A percentile compares a stretch with the other conserved stretches of the same genome.
phyloP scores from a whole-genome alignment of 2,797 vertebrate genomes.

The Hozukius guyotensis region DNA sequence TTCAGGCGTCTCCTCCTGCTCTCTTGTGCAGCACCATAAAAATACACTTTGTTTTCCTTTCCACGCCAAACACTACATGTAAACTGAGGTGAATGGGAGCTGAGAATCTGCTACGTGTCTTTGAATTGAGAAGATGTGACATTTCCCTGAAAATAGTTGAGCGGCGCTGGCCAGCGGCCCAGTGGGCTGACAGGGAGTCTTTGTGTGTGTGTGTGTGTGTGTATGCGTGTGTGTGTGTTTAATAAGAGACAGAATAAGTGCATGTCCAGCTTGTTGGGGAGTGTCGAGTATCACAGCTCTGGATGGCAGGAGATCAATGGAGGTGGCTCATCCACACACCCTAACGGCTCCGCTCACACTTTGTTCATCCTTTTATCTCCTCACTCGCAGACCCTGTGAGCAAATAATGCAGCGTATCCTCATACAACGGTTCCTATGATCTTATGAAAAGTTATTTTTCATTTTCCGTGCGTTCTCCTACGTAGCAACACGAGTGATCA shows the following conservation, averaged over 20 bases:
- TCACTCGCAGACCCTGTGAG: slow-evolving; percentile 17
- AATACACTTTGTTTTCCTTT: slow-evolving; percentile 11
- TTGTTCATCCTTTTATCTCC: slow-evolving; percentile 29
- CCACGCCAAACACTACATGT: slow-evolving; percentile 3
- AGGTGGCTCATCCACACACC: slow-evolving; percentile 40
- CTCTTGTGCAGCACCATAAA: neutral
- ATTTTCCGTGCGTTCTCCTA: neutral
- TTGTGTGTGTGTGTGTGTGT: slow-evolving; percentile 11
- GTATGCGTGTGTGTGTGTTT: slow-evolving; percentile 9
- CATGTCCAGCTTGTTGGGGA: slow-evolving; percentile 48
- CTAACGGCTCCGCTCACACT: slow-evolving; percentile 28
- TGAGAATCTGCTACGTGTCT: slow-evolving; percentile 27
- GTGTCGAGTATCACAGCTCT: slow-evolving; percentile 39
- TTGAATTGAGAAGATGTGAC: slow-evolving; percentile 58
- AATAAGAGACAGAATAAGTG: slow-evolving; percentile 36
- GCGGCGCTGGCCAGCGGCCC: slow-evolving; percentile 22
- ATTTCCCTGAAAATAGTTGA: slow-evolving; percentile 46
- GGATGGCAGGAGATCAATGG: slow-evolving; percentile 61
- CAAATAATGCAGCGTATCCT: neutral
- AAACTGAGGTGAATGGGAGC: slow-evolving; percentile 23
- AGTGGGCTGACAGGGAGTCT: slow-evolving; percentile 42
- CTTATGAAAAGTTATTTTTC: neutral
- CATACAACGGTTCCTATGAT: neutral
- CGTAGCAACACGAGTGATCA: neutral
- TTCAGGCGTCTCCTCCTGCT: slow-evolving; percentile 6